Evolutionary conservation across 2,113 vertebrate species (phyloP).

Genomic region (Nerophis lumbriciformis): DNA sequence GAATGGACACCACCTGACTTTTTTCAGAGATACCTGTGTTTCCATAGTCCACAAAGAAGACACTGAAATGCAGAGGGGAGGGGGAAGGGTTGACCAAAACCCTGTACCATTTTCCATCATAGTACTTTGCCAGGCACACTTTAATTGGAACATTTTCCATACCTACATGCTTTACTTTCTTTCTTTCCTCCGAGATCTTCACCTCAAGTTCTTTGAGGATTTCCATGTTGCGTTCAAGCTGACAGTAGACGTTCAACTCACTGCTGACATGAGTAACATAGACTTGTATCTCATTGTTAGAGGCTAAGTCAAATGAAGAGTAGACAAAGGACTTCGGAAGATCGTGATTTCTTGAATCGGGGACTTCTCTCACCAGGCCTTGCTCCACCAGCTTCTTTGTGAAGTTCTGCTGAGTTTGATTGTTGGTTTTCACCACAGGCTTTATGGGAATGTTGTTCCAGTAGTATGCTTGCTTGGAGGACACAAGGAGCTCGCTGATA

Average conservation of each 20-base stretch:
- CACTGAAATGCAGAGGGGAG: constrained; percentile 63
- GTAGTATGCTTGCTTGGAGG: constrained; percentile 71
- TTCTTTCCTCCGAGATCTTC: constrained; percentile 59
- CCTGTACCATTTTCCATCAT: constrained; percentile 82
- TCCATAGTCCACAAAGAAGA: constrained; percentile 90
- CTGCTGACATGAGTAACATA: constrained; percentile 76
- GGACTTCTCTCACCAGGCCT: constrained; percentile 40
- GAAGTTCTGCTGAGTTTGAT: constrained; percentile 46
- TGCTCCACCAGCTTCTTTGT: constrained; percentile 60
- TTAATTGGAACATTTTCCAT: constrained; percentile 26
- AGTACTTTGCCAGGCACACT: constrained; percentile 79
- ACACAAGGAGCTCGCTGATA: constrained; percentile 65
- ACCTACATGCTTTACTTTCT: constrained; percentile 35
- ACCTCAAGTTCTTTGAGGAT: constrained; percentile 67
- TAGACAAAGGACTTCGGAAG: constrained; percentile 78
- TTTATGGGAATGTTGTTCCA: constrained; percentile 46
- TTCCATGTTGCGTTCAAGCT: constrained; percentile 78
- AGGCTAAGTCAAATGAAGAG: constrained; percentile 75
- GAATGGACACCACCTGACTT: constrained; percentile 73
- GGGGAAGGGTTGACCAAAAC: constrained; percentile 60
- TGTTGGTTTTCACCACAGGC: constrained; percentile 31
- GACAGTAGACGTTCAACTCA: constrained; percentile 82
- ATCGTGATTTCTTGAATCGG: constrained; percentile 40
- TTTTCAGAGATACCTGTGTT: constrained; percentile 74
- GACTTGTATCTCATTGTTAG: constrained; percentile 77